Percentiles rank a stretch among this genome's conserved stretches.
Conservation (phyloP, 1,140 invertebrate species). For the Drosophila funebris region DNA sequence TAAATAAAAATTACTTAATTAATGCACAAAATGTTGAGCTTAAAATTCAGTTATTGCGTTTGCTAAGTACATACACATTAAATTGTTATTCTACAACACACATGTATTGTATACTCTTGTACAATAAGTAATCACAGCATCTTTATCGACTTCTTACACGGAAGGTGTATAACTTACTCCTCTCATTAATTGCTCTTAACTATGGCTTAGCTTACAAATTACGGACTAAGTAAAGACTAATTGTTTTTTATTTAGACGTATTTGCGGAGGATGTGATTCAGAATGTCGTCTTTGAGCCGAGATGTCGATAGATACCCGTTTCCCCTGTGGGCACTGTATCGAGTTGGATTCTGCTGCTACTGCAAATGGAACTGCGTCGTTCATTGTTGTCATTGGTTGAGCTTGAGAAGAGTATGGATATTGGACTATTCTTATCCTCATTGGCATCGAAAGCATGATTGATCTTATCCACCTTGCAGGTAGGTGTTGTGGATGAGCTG, state of each 20-base stretch:
- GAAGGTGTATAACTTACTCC: constrained; percentile 24
- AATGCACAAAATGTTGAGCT: constrained; percentile 49
- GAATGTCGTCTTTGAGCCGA: constrained; percentile 47
- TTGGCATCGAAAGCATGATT: constrained; percentile 72
- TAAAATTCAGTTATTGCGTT: constrained; percentile 35
- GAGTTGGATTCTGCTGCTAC: constrained; percentile 52
- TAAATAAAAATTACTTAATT: constrained; percentile 59
- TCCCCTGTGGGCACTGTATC: constrained; percentile 61
- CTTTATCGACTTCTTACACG: constrained; percentile 73
- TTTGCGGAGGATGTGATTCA: constrained; percentile 26
- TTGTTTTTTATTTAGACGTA: constrained; percentile 16
- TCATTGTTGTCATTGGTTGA: constrained; percentile 13
- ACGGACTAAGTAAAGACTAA: constrained; percentile 46
- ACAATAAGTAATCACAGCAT: constrained; percentile 73
- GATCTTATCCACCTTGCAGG: constrained; percentile 66
- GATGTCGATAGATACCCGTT: constrained; percentile 58
- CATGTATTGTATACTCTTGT: constrained; percentile 44
- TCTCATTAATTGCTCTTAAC: constrained; percentile 56
- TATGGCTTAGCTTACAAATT: constrained; percentile 56
- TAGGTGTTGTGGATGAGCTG: constrained; percentile 54
- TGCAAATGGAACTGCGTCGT: constrained; percentile 53
- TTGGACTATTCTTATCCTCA: constrained; percentile 62
- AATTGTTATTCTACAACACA: constrained; percentile 52
- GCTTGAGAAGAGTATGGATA: constrained; percentile 52
- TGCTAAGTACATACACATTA: constrained; percentile 66